Base-by-base conservation (phyloP, 2,888 invertebrate genomes). In the Microctonus hyperodae region DNA sequence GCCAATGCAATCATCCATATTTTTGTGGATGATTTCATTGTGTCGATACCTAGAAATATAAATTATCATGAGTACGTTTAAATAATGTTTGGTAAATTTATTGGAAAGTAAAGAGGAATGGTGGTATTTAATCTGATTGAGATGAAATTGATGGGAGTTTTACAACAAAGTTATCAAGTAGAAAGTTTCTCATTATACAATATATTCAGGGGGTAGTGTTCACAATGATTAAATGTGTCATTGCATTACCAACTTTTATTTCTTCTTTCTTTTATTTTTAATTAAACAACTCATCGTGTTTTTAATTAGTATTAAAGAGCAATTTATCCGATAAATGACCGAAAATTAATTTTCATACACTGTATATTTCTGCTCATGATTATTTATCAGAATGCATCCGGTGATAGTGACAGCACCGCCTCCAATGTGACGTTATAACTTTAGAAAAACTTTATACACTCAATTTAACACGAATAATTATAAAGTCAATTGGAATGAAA, bases 1-100 rank as follows among this genome's bases (percentile, higher is more conserved):
- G 89, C 82, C 80, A 90, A 85, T 81, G 88, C 87, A 76, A 89
- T 85, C 83, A 90, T 86, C 86, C 89, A 90, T 87, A 90, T 87
- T 86, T 89, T 89, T 81, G 87, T 86, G 76, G 87, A 87, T 79
- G 87, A 86, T 82, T 85, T 87, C 86, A 88, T 87, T 73, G 67
- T 79, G 74, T 71, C 63, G 69, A 66, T 63, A 69, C 74, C 81
- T 81, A 72, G 0, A 67, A 44, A 66, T 57, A 37, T 57, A 10
- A 40, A 53, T 40, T 11, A 56, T 28, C 16, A 37, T n/a, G n/a
- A n/a, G 10, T 20, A n/a, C 51, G 28, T 48, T 64, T 55, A 44
- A 13, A 64, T 22, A 25, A 55, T 22, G 28, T 35, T 31, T 11
- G 35, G 25, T n/a, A 35, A 57, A 40, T 31, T 20, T 31, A 33